Percentiles rank a stretch among this genome's conserved stretches.
phyloP scores from a whole-genome alignment of 1,140 invertebrate species.

The Matsumurasca onukii region DNA sequence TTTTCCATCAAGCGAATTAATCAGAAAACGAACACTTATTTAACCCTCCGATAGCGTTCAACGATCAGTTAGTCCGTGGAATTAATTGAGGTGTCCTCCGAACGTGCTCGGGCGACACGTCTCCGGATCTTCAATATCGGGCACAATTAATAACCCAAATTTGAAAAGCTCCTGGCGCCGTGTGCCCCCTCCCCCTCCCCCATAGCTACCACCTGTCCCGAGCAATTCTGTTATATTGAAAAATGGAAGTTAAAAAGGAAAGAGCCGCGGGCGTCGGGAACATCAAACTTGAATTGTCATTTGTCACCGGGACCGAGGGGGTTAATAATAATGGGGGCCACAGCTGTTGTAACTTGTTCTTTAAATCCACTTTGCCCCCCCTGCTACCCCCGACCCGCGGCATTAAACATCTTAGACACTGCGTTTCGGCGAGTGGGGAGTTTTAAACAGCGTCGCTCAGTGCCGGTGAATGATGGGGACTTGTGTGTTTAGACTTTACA shows the following conservation, averaged over 20 bases:
- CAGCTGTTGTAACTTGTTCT: slow-evolving; percentile 27
- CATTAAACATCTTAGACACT: slow-evolving; percentile 25
- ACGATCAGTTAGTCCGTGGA: slow-evolving; percentile 14
- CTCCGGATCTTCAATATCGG: slow-evolving; percentile 22
- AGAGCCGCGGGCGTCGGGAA: slow-evolving; percentile 16
- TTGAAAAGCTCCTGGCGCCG: slow-evolving; percentile 22
- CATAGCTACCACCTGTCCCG: background rate
- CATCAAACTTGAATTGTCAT: slow-evolving; percentile 27
- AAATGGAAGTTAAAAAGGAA: slow-evolving; percentile 27
- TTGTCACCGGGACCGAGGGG: slow-evolving; percentile 15
- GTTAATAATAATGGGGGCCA: slow-evolving; percentile 27
- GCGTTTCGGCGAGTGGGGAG: slow-evolving; percentile 21
- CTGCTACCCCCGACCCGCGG: background rate
- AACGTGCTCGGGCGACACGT: slow-evolving; percentile 14
- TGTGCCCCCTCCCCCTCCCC: slow-evolving; percentile 9
- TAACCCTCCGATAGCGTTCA: background rate
- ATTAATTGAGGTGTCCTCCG: slow-evolving; percentile 23
- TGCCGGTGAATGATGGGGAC: slow-evolving; percentile 2
- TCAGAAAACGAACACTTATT: no score
- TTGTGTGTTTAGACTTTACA: slow-evolving; percentile 17
- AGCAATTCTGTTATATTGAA: slow-evolving; percentile 26
- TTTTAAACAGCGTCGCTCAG: slow-evolving; percentile 18
- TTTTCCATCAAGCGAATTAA: no score
- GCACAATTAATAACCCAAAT: slow-evolving; percentile 23
- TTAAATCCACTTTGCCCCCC: slow-evolving; percentile 25